Conservation (phyloP, 2,797 vertebrate species). For the Gobio occitaniae region DNA sequence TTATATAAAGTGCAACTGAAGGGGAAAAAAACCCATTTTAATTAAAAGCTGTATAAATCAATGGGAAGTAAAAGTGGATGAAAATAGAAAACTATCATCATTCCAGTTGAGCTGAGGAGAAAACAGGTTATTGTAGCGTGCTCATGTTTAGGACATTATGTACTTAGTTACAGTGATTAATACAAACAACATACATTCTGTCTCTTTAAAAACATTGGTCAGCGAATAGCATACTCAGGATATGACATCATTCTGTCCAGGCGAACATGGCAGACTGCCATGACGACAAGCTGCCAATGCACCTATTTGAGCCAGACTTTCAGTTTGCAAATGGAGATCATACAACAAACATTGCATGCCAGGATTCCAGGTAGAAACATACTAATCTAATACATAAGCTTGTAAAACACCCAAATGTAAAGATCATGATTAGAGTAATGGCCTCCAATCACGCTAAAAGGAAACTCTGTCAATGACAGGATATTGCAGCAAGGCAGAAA, state of each 20-base stretch:
- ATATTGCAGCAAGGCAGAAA: slow-evolving; percentile 2
- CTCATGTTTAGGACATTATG: slow-evolving; percentile 8
- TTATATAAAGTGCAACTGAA: slow-evolving; percentile 4
- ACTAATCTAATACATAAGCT: slow-evolving; percentile 7
- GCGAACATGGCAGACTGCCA: slow-evolving; percentile 44
- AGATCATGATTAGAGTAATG: background rate
- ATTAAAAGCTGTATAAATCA: slow-evolving; percentile 33
- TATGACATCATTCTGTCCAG: slow-evolving; percentile 52
- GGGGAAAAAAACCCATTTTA: background rate
- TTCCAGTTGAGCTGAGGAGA: background rate
- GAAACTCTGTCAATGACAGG: background rate
- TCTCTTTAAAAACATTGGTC: slow-evolving; percentile 45
- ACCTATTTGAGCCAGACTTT: slow-evolving; percentile 26
- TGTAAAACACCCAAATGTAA: background rate
- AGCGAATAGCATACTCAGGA: slow-evolving; percentile 49
- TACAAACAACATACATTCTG: background rate
- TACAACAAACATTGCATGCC: background rate
- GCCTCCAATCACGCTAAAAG: background rate
- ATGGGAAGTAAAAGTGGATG: slow-evolving; percentile 1
- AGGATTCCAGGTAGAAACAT: slow-evolving; percentile 25
- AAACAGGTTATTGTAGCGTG: background rate
- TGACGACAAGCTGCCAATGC: slow-evolving; percentile 32
- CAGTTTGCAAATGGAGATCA: slow-evolving; percentile 38
- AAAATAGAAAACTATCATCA: slow-evolving; percentile 20
- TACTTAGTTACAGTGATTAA: slow-evolving; percentile 37